Conservation (phyloP, 2,113 vertebrate genomes). For the Pycnonotus jocosus region DNA sequence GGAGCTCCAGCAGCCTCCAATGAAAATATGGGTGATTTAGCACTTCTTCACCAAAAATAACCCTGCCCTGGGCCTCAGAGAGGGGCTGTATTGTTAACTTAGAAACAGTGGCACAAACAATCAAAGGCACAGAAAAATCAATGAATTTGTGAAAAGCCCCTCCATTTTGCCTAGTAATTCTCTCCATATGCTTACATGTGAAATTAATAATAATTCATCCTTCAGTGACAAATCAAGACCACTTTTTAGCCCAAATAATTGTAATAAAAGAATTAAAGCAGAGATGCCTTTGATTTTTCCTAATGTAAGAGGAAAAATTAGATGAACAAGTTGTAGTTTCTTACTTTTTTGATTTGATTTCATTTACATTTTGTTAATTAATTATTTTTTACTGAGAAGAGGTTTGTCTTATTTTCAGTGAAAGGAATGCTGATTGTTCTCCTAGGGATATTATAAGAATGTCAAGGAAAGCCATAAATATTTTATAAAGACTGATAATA, state of each 20-base stretch:
- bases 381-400: slow-evolving; percentile 6
- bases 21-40: background rate
- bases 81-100: background rate
- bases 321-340: background rate
- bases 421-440: slow-evolving; percentile 44
- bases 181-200: background rate
- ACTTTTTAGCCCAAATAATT: background rate
- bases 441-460: slow-evolving; percentile 33
- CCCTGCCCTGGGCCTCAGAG: background rate
- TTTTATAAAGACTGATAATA: slow-evolving; percentile 50
- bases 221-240: background rate
- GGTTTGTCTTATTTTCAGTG: slow-evolving; percentile 25
- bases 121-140: background rate
- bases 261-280: background rate
- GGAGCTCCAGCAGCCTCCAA: background rate
- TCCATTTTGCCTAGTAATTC: background rate
- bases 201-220: background rate
- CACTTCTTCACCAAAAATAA: background rate
- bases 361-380: background rate
- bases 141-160: background rate
- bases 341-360: background rate
- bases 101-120: background rate
- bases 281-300: background rate
- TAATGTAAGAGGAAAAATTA: background rate
- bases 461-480: slow-evolving; percentile 47